Percentiles rank a stretch among this genome's conserved stretches.
phyloP scores from a whole-genome alignment of 2,888 invertebrate genomes.

The Lacanobia oleracea region DNA sequence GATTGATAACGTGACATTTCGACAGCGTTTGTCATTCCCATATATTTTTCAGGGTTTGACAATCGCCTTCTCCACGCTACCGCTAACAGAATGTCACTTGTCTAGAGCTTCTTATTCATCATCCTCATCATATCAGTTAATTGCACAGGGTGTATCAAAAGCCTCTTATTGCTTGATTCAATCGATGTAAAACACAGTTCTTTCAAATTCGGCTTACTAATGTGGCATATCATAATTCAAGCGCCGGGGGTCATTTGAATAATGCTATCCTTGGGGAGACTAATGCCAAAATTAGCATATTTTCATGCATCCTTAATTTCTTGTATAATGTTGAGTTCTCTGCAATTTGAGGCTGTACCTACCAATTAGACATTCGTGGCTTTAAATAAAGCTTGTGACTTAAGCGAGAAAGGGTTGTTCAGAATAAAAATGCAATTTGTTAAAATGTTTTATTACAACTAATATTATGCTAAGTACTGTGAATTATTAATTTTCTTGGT shows the following conservation, averaged over 20 bases:
- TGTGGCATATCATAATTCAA: conserved; percentile 32
- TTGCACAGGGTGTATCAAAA: no score
- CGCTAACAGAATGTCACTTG: no score
- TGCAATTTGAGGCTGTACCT: conserved; percentile 25
- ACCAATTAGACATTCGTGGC: conserved; percentile 32
- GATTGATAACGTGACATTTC: no score
- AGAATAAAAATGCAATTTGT: conserved; percentile 39
- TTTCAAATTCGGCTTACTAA: conserved; percentile 10
- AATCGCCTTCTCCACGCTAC: no score
- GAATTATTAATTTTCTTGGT: no score
- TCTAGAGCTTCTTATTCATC: no score
- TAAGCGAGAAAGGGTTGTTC: conserved; percentile 4
- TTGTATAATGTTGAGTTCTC: conserved; percentile 46
- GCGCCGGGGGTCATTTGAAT: conserved; percentile 43
- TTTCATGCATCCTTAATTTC: conserved; percentile 65
- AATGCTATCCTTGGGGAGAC: conserved; percentile 35
- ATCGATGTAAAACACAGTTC: not conserved
- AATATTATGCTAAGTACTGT: not conserved
- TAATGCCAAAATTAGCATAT: conserved; percentile 59
- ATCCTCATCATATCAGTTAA: no score
- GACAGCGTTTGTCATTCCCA: no score
- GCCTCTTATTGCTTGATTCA: no score
- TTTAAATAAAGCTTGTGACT: conserved; percentile 7
- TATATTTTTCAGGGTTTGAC: no score
- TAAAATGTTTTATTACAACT: conserved; percentile 28